Evolutionary conservation across 2,888 invertebrate genomes (phyloP).

Genomic region (Autographa gamma): DNA sequence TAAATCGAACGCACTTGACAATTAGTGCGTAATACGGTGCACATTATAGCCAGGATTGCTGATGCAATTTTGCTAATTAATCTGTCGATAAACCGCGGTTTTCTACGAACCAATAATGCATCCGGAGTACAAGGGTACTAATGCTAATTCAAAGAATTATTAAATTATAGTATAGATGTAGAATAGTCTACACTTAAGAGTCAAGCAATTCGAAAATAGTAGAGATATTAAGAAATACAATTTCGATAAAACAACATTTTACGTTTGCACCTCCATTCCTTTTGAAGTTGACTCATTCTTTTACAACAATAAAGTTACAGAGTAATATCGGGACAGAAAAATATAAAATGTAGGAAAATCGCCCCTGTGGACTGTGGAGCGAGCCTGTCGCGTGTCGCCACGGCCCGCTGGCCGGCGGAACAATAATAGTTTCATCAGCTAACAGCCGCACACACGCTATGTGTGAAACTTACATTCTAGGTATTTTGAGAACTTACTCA

Average conservation of each 20-base stretch:
- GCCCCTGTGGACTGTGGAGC: background rate
- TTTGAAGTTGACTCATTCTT: constrained; percentile 4
- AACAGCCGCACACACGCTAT: background rate
- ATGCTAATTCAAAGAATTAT: background rate
- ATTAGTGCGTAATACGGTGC: constrained; percentile 62
- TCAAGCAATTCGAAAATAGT: no score
- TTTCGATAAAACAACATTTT: background rate
- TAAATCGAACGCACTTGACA: constrained; percentile 68
- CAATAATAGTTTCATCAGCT: constrained; percentile 4
- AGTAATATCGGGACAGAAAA: background rate
- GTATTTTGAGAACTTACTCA: constrained; percentile 1
- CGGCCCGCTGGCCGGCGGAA: background rate
- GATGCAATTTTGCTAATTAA: constrained; percentile 71
- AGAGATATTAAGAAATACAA: no score
- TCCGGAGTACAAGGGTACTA: constrained; percentile 29
- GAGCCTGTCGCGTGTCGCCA: background rate
- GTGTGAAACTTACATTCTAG: constrained; percentile 1
- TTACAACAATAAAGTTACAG: background rate
- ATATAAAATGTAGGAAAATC: constrained; percentile 1
- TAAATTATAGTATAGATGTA: no score
- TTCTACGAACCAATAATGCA: constrained; percentile 45
- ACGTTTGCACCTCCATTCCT: background rate
- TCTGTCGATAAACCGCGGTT: constrained; percentile 59
- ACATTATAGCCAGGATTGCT: constrained; percentile 55
- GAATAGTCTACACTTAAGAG: no score